These are phyloP conservation scores for Saccopteryx bilineata DNA, from an alignment of 2,113 vertebrate species.

Conservation along the genomic window DNA sequence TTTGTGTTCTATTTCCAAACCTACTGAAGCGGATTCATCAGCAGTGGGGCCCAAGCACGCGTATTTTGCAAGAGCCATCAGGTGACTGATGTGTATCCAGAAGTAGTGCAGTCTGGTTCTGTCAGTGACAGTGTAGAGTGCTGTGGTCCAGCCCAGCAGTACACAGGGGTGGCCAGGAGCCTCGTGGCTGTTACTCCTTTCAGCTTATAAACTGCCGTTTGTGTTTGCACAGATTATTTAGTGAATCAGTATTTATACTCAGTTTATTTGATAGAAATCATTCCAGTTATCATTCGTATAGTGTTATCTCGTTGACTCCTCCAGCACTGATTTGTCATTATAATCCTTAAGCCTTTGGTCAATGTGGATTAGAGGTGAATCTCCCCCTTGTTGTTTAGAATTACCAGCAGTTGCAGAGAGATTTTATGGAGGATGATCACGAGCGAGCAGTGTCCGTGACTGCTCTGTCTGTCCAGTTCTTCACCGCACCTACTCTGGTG, in stretches of 20 bases:
- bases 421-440: conserved; percentile 99
- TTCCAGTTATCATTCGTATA: background rate
- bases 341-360: conserved; percentile 83
- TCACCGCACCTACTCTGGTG: conserved; percentile 99
- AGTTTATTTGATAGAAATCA: conserved; percentile 11
- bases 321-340: conserved; percentile 84
- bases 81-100: background rate
- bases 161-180: background rate
- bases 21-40: background rate
- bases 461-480: conserved; percentile 99
- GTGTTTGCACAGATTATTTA: background rate
- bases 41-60: background rate
- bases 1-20: conserved; percentile 28
- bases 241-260: background rate
- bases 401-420: conserved; percentile 99
- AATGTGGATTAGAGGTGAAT: conserved; percentile 94
- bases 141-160: background rate
- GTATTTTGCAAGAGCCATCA: conserved; percentile 14
- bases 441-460: conserved; percentile 98
- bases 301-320: conserved; percentile 77
- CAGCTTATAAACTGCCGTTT: background rate
- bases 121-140: background rate
- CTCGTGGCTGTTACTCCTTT: background rate
- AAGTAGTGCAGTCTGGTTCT: background rate
- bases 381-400: conserved; percentile 97